Base-by-base conservation (phyloP, 1,140 invertebrate genomes). In the Batillaria attramentaria region DNA sequence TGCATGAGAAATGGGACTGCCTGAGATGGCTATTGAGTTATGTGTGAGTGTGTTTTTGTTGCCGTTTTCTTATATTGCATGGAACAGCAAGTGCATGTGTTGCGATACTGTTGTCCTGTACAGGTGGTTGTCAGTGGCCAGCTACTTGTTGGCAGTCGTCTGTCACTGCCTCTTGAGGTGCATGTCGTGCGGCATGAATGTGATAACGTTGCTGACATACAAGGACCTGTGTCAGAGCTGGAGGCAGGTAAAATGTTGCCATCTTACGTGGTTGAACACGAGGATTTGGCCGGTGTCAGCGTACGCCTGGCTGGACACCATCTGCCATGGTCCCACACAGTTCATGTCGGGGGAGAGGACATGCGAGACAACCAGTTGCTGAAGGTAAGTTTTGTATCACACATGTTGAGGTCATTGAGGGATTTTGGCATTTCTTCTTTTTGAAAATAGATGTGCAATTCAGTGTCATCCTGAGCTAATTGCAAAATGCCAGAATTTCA, bases 241-340 rank as follows among this genome's bases (percentile, higher is more conserved):
- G 20, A 42, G 13, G 57, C 65, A n/a, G 77, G 80, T 3, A 42
- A 31, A 0, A 4, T 43, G 33, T 33, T 65, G 13, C 86, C 93
- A 0, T 93, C 93, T 0, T 92, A 93, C 69, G 85, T 94, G 2
- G 77, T 93, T 20, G 92, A 92, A 16, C 85, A 90, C 28, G 87
- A 86, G 43, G 82, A 88, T 0, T 90, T 92, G 50, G 87, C 91
- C 76, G 91, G 90, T 5, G 89, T 94, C 79, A 90, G 92, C 85
- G 82, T 95, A 24, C 91, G 94, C 78, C 91, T 94, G 46, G 90
- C 89, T 13, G 92, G 92, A 0, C 87, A 91, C 35, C 90, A 92
- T 0, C 92, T 92, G 69, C 68, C 86, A 0, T 96, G 95, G 95
- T 95, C 95, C 10, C 95, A 95, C 0, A 94, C 95, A 83, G 94